Conservation (phyloP, 2,888 invertebrate species). For the Amphimallon solstitiale region DNA sequence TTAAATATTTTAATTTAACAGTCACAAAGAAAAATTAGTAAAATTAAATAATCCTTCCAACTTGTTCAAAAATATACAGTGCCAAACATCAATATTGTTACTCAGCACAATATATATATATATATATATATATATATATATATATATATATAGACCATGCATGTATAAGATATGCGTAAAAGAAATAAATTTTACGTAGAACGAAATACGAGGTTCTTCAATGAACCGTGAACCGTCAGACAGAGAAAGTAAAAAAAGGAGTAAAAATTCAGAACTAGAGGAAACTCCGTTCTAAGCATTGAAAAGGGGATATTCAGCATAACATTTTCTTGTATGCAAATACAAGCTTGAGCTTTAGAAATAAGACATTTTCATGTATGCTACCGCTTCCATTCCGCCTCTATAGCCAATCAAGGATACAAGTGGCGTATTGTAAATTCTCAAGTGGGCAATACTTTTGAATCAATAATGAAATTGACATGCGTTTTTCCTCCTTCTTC, state of each 20-base stretch:
- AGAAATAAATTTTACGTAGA: background rate
- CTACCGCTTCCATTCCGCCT: conserved; percentile 18
- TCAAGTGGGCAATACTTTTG: conserved; percentile 48
- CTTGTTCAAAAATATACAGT: too few relatives aligned
- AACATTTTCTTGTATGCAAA: conserved; percentile 30
- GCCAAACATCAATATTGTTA: too few relatives aligned
- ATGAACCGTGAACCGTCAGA: background rate
- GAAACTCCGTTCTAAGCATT: background rate
- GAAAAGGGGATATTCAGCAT: conserved; percentile 22
- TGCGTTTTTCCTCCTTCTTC: conserved; percentile 45
- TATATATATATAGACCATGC: too few relatives aligned
- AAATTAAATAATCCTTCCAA: too few relatives aligned
- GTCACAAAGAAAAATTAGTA: too few relatives aligned
- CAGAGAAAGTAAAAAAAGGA: too few relatives aligned
- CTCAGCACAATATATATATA: too few relatives aligned
- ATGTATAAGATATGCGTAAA: too few relatives aligned
- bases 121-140: too few relatives aligned
- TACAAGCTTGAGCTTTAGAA: conserved; percentile 27
- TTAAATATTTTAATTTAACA: too few relatives aligned
- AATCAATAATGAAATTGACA: conserved; percentile 50
- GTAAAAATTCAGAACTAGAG: conserved; percentile 5
- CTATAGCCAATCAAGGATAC: conserved; percentile 41
- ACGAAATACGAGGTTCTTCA: background rate
- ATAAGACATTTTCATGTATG: conserved; percentile 35
- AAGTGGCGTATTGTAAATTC: conserved; percentile 38